Conservation (phyloP, 2,113 vertebrate genomes). For the Petroica traversi region DNA sequence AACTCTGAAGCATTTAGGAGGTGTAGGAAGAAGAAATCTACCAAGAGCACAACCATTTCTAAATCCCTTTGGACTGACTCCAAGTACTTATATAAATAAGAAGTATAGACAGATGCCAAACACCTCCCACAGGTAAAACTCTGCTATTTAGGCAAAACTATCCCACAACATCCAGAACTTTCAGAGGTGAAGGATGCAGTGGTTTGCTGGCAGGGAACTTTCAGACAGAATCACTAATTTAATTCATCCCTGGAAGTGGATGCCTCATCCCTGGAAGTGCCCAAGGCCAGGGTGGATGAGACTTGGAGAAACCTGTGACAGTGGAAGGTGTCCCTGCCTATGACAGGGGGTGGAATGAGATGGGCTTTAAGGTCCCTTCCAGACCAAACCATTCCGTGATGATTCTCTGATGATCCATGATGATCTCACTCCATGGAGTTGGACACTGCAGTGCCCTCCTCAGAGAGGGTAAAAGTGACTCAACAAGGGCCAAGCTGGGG, state of each 20-base stretch:
- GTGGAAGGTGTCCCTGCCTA: background rate
- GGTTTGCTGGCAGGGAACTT: background rate
- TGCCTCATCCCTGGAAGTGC: background rate
- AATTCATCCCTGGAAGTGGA: background rate
- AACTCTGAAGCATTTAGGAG: background rate
- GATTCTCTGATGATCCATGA: background rate
- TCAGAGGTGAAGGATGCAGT: background rate
- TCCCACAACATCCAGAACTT: background rate
- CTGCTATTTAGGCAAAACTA: background rate
- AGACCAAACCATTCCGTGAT: background rate
- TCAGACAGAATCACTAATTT: background rate
- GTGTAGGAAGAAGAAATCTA: background rate
- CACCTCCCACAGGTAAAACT: background rate
- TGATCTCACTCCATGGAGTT: accelerated
- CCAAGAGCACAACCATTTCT: background rate
- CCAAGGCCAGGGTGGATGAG: background rate
- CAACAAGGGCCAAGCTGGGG: background rate
- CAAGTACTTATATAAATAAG: background rate
- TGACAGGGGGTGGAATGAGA: background rate
- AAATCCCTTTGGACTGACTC: background rate
- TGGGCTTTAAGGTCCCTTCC: background rate
- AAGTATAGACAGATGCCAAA: background rate
- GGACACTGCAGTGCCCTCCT: background rate
- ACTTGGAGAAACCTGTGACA: background rate
- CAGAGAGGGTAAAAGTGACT: background rate